Evolutionary conservation across 2,113 vertebrate genomes (phyloP).

Genomic region (Grammomys dolichurus): DNA sequence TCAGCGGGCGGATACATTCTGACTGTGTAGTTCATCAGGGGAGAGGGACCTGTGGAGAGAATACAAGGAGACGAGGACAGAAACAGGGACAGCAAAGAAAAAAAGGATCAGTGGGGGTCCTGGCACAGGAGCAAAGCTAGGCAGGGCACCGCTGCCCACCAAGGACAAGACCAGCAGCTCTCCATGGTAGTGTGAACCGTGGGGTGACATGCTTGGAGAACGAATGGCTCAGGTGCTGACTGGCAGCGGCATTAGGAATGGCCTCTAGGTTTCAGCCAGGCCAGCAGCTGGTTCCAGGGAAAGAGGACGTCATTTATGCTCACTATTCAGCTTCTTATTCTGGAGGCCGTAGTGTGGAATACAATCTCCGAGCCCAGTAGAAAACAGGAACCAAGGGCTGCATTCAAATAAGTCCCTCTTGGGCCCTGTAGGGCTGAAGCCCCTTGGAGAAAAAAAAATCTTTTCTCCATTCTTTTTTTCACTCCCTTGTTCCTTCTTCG

Average conservation of each 20-base stretch:
- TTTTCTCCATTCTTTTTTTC: too few species aligned
- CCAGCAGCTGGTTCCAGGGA: background rate
- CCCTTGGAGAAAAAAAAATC: background rate
- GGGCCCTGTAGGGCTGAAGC: background rate
- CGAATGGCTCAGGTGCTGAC: background rate
- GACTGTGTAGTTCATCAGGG: background rate
- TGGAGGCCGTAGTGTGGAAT: background rate
- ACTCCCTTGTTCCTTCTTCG: background rate
- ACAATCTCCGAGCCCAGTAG: background rate
- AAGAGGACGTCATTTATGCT: background rate
- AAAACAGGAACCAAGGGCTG: background rate
- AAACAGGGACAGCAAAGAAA: background rate
- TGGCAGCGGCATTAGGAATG: background rate
- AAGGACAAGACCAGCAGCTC: background rate
- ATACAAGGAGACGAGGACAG: background rate
- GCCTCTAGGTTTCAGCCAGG: background rate
- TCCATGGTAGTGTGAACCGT: background rate
- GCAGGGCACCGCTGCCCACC: background rate
- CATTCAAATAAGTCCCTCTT: background rate
- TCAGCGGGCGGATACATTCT: background rate
- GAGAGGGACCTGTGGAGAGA: background rate
- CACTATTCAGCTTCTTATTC: background rate
- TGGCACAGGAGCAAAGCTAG: background rate
- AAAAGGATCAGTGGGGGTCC: background rate
- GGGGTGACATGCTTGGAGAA: background rate